Percentiles rank a stretch among this genome's conserved stretches.
Evolutionary conservation across 2,797 vertebrate genomes (phyloP).

Genomic region (Melanotaenia trifasciata): DNA sequence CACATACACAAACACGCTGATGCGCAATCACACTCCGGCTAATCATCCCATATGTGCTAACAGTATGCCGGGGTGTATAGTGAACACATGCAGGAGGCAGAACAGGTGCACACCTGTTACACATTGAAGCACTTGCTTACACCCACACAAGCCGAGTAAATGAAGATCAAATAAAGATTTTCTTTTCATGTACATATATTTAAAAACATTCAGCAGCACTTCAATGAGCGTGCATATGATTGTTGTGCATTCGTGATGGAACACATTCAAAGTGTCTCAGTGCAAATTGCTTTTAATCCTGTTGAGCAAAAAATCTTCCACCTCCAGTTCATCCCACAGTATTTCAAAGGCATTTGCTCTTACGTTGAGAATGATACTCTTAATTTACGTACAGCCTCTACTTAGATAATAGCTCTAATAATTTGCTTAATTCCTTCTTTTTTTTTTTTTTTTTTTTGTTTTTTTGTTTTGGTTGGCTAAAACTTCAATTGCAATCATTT

Average conservation of each 20-base stretch:
- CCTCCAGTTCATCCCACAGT: slow-evolving; percentile 43
- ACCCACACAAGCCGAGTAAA: slow-evolving; percentile 33
- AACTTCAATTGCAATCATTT: slow-evolving; percentile 2
- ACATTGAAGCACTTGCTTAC: slow-evolving; percentile 30
- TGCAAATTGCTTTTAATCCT: slow-evolving; percentile 50
- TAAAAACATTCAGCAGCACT: slow-evolving; percentile 13
- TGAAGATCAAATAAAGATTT: slow-evolving; percentile 54
- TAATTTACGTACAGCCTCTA: slow-evolving; percentile 33
- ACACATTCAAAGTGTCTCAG: slow-evolving; percentile 34
- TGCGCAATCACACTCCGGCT: slow-evolving; percentile 50
- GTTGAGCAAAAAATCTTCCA: slow-evolving; percentile 45
- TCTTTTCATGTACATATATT: slow-evolving; percentile 42
- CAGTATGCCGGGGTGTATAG: slow-evolving; percentile 46
- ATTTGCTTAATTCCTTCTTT: background rate
- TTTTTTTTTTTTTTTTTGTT: background rate
- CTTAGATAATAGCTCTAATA: slow-evolving; percentile 25
- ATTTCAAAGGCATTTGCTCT: slow-evolving; percentile 38
- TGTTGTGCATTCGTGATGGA: slow-evolving; percentile 28
- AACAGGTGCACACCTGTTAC: slow-evolving; percentile 80
- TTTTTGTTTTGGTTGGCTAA: background rate
- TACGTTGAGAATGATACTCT: slow-evolving; percentile 23
- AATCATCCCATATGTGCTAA: slow-evolving; percentile 72
- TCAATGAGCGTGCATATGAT: slow-evolving; percentile 32
- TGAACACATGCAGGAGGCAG: slow-evolving; percentile 50
- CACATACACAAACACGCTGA: slow-evolving; percentile 34